Conservation (phyloP, 2,113 vertebrate species). For the Rhegmatorhina hoffmannsi region DNA sequence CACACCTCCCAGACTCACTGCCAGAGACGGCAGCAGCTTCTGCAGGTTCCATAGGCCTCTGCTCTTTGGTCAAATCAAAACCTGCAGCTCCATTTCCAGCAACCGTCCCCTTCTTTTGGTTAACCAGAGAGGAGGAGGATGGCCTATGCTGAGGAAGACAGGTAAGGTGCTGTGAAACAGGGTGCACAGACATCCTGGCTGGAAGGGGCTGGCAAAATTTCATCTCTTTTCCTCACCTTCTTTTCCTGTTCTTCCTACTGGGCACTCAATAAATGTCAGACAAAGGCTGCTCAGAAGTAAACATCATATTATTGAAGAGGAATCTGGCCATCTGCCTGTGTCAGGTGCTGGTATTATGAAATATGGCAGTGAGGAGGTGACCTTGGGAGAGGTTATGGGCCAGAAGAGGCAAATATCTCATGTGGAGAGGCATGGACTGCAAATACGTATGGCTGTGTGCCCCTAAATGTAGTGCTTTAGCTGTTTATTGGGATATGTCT, state of each 20-base stretch:
- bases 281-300: conserved; percentile 34
- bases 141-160: conserved; percentile 61
- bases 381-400: conserved; percentile 34
- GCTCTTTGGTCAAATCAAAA: background rate
- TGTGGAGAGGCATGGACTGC: background rate
- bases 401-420: background rate
- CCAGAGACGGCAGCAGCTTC: background rate
- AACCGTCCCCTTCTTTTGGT: conserved; percentile 14
- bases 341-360: conserved; percentile 55
- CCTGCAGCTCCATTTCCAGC: background rate
- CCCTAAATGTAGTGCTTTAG: background rate
- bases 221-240: background rate
- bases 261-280: conserved; percentile 62
- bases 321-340: conserved; percentile 32
- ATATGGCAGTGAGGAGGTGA: conserved; percentile 24
- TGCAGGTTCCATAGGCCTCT: background rate
- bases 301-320: conserved; percentile 36
- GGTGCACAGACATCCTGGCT: background rate
- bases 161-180: conserved; percentile 39
- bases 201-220: background rate
- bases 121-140: conserved; percentile 45
- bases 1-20: background rate
- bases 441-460: accelerated
- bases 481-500: background rate
- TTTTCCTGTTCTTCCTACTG: conserved; percentile 43